Percentiles rank a stretch among this genome's conserved stretches.
phyloP scores from a whole-genome alignment of 2,113 vertebrate genomes.

The human region GRCh38 chrX:70093501-70094000 shows the following conservation, averaged over 20 bases:
- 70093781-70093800: background rate
- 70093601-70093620: background rate
- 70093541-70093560: background rate
- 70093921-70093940: no score
- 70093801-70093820: background rate
- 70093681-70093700: background rate
- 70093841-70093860: no score
- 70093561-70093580: constrained; percentile 27
- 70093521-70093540: constrained; percentile 10
- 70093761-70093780: background rate
- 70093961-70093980: no score
- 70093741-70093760: background rate
- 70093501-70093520: constrained; percentile 32
- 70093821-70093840: background rate
- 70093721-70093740: background rate
- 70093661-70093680: background rate
- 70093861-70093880: background rate
- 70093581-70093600: background rate
- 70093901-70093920: background rate
- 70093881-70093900: constrained; percentile 20
- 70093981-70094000: no score
- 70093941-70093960: no score
- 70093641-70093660: background rate
- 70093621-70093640: background rate
- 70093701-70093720: background rate